phyloP scores from a whole-genome alignment of 1,140 invertebrate genomes.

The Sitodiplosis mosellana region DNA sequence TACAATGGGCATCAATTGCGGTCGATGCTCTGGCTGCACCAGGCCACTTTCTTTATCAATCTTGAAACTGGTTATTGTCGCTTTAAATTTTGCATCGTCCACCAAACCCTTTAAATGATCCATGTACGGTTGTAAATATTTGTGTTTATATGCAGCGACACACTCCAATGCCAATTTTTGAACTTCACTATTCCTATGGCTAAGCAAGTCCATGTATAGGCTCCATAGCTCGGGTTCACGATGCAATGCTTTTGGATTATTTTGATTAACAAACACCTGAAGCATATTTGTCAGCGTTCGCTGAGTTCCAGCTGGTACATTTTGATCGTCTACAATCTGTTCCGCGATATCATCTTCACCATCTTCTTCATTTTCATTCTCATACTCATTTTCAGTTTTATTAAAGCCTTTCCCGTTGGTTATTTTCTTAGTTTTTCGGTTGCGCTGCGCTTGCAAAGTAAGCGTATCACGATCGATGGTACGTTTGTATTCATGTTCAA shows the following conservation, averaged over 20 bases:
- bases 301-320: conserved; percentile 13
- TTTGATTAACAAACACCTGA: conserved; percentile 57
- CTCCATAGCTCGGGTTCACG: conserved; percentile 52
- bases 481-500: conserved; percentile 38
- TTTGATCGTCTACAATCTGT: background rate
- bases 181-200: conserved; percentile 52
- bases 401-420: conserved; percentile 14
- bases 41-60: conserved; percentile 47
- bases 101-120: conserved; percentile 56
- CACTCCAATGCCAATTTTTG: conserved; percentile 76
- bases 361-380: conserved; percentile 7
- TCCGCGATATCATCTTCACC: background rate
- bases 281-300: conserved; percentile 26
- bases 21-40: conserved; percentile 52
- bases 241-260: conserved; percentile 60
- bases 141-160: conserved; percentile 64
- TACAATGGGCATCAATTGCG: conserved; percentile 57
- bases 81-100: conserved; percentile 74
- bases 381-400: conserved; percentile 6
- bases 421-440: conserved; percentile 14
- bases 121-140: conserved; percentile 57
- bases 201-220: conserved; percentile 60
- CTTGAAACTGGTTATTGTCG: conserved; percentile 60
- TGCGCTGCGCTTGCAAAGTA: conserved; percentile 8
- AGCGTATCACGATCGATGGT: conserved; percentile 12